Evolutionary conservation across 2,113 vertebrate species (phyloP).

Genomic region (Cisticola juncidis): DNA sequence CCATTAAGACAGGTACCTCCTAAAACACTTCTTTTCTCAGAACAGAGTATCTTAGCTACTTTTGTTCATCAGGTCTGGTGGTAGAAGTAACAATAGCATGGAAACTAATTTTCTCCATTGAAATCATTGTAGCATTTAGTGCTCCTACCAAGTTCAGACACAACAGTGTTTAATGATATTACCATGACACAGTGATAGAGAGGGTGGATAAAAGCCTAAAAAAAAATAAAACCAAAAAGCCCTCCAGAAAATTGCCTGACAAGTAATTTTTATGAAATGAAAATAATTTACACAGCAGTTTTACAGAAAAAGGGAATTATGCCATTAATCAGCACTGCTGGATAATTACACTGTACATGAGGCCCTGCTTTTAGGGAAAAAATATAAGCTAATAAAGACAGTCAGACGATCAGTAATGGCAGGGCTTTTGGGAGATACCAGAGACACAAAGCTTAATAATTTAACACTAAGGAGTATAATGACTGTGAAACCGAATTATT

Average conservation of each 20-base stretch:
- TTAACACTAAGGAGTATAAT: slow-evolving; percentile 46
- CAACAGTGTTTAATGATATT: not conserved
- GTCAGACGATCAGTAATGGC: not conserved
- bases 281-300: slow-evolving; percentile 59
- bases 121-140: not conserved
- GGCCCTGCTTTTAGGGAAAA: slow-evolving; percentile 56
- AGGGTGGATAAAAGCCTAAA: not conserved
- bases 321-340: slow-evolving; percentile 35
- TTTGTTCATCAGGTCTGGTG: not conserved
- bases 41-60: not conserved
- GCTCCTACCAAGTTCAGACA: not conserved
- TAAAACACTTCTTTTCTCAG: not conserved
- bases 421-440: slow-evolving; percentile 51
- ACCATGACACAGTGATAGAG: not conserved
- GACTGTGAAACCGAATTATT: slow-evolving; percentile 39
- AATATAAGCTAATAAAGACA: slow-evolving; percentile 62
- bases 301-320: slow-evolving; percentile 46
- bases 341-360: slow-evolving; percentile 59
- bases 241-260: not conserved
- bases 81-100: not conserved
- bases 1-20: not conserved
- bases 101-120: not conserved
- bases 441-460: slow-evolving; percentile 51
- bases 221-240: not conserved
- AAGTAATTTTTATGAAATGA: slow-evolving; percentile 22